Evolutionary conservation across 2,888 invertebrate species (phyloP), one percentile per base, ranked within the genome.

Genomic region (Mechanitis messenoides): DNA sequence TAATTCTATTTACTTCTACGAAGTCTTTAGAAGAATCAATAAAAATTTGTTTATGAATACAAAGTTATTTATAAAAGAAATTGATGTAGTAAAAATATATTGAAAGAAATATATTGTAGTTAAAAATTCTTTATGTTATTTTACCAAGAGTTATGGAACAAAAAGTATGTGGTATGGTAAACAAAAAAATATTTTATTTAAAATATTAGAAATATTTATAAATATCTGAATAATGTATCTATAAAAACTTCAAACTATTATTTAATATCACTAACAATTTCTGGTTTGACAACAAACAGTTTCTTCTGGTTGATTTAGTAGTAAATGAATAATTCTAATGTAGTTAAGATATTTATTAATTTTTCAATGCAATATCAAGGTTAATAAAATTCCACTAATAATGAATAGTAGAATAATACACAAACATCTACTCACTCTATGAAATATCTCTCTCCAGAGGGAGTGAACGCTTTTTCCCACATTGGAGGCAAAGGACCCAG

Each of bases 391-490:
- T 63, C 56, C 58, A 56, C 53, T 65, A 58, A 54, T 33, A 53
- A 53, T 42, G 6, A 61, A 31, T 46, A 46, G 55, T 11, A 58
- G 55, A 45, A 57, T 61, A 58, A 59, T 53, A 59, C 54, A 42
- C 33, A 11, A n/a, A 60, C 50, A 4, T 42, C 0, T 71, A 93
- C 94, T 92, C 88, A 96, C 97, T 99, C 98, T 73, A 99, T 99
- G 79, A 98, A 99, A 89, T 99, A 99, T 64, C 96, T 94, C 91
- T 98, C 98, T 73, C 98, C 98, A 65, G 96, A 96, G 69, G 98
- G 98, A 11, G 98, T 98, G 79, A 95, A 98, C 3, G 98, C 98
- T 81, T 98, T 97, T 84, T 99, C 98, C 99, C 99, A 99, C 91
- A 98, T 98, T 3, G 94, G 92, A 61, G 98, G 98, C 69, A 99